phyloP scores from a whole-genome alignment of 1,140 invertebrate species.

The Pemphigus obesinymphae region DNA sequence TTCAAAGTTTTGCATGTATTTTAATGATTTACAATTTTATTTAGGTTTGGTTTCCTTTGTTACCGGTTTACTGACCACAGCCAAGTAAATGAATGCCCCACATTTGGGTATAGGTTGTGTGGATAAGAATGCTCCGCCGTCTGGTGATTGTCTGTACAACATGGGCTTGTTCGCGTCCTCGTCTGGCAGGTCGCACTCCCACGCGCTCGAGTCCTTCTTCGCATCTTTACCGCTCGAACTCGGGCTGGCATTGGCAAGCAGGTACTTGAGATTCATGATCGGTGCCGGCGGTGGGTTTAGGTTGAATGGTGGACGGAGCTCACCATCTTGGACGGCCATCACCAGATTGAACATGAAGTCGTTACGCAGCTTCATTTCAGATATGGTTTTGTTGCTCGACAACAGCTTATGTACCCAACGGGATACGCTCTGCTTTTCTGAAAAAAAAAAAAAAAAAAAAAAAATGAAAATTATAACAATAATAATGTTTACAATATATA shows the following conservation, averaged over 20 bases:
- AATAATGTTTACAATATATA: too few species aligned
- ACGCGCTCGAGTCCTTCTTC: neutral
- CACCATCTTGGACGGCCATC: constrained; percentile 51
- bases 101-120: constrained; percentile 54
- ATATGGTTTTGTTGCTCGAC: constrained; percentile 49
- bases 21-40: too few species aligned
- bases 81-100: constrained; percentile 55
- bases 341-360: constrained; percentile 55
- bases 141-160: constrained; percentile 53
- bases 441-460: too few species aligned
- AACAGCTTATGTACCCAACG: constrained; percentile 54
- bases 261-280: constrained; percentile 36
- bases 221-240: neutral
- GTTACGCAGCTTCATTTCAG: constrained; percentile 54
- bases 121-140: constrained; percentile 55
- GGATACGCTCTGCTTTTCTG: constrained; percentile 49
- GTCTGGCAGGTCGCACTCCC: neutral
- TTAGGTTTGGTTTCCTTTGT: constrained; percentile 13
- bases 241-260: neutral
- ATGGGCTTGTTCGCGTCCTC: constrained; percentile 47
- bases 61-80: constrained; percentile 51
- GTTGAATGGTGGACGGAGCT: constrained; percentile 52
- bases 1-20: too few species aligned
- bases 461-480: too few species aligned
- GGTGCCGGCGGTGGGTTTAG: constrained; percentile 51